These are phyloP conservation scores for Asbolus verrucosus DNA, from an alignment of 1,140 invertebrate genomes.

Conservation along the genomic window DNA sequence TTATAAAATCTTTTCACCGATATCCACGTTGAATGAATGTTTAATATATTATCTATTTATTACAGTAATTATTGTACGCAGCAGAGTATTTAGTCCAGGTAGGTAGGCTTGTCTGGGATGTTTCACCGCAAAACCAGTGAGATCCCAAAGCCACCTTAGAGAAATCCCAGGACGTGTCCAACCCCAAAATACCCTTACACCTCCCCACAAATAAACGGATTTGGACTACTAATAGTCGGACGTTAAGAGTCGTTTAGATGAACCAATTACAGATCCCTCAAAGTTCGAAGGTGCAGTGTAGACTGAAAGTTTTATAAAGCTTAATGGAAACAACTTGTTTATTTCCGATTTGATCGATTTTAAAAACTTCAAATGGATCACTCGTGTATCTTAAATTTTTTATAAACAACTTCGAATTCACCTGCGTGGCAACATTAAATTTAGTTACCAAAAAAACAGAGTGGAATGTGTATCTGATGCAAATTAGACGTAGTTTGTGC, in stretches of 20 bases:
- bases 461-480: background rate
- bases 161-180: constrained; percentile 11
- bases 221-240: background rate
- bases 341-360: too few relatives aligned
- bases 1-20: too few relatives aligned
- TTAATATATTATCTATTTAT: too few relatives aligned
- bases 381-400: too few relatives aligned
- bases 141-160: background rate
- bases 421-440: too few relatives aligned
- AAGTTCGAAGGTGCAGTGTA: background rate
- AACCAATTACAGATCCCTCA: background rate
- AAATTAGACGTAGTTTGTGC: background rate
- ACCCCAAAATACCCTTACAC: constrained; percentile 16
- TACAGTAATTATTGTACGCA: too few relatives aligned
- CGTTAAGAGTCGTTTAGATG: constrained; percentile 3
- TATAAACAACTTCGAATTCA: too few relatives aligned
- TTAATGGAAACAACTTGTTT: constrained; percentile 11
- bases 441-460: too few relatives aligned
- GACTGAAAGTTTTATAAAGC: background rate
- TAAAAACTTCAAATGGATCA: too few relatives aligned
- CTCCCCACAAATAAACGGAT: constrained; percentile 17
- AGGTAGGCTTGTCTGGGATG: constrained; percentile 6
- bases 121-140: constrained; percentile 2
- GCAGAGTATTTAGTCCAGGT: constrained; percentile 8
- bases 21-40: too few relatives aligned